Base-by-base conservation (phyloP, 1,140 invertebrate genomes). In the Zaprionus taronus region DNA sequence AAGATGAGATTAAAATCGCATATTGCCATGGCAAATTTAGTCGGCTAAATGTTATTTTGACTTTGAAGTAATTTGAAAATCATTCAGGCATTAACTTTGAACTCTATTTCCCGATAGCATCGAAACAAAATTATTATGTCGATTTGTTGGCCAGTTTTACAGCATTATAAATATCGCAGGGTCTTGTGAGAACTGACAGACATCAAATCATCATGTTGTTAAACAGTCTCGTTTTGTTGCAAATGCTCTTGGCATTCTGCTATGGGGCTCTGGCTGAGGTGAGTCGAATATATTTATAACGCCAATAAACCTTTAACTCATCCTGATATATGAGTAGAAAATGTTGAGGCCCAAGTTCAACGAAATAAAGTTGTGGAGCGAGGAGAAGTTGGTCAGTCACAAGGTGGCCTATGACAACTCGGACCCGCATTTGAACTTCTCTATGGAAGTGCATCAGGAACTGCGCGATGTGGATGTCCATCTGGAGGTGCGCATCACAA, bases 391-490 rank as follows among this genome's bases (percentile, higher is more conserved):
- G 64, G 49, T 92, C 15, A 81, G 73, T 41, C 91, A 91, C 66
- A 91, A 83, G 41, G 69, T 92, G 0, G 55, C 72, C 31, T 91
- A 81, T 38, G 91, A 92, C 66, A 55, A 65, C 41, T 62, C 47
- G 24, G 91, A 91, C 72, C 91, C 91, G 1, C 91, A 92, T 61
- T 28, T 92, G n/a, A 92, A 92, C 56, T 85, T 91, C 31, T 79
- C 86, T 1, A 71, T 91, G 63, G 79, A 89, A 26, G 91, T 92
- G 5, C 77, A 91, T 57, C 84, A 92, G 66, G 82, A 80, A 6
- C 65, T 91, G 57, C 51, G 60, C 12, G 81, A 91, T 38, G 63
- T 92, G 4, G 91, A 92, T 38, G 34, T 92, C 0, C 83, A 91
- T 24, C 24, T 87, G 14, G 85, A 91, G 28, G 68, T 58, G 17